phyloP scores from a whole-genome alignment of 2,888 invertebrate genomes.

The Auanema freiburgensis region DNA sequence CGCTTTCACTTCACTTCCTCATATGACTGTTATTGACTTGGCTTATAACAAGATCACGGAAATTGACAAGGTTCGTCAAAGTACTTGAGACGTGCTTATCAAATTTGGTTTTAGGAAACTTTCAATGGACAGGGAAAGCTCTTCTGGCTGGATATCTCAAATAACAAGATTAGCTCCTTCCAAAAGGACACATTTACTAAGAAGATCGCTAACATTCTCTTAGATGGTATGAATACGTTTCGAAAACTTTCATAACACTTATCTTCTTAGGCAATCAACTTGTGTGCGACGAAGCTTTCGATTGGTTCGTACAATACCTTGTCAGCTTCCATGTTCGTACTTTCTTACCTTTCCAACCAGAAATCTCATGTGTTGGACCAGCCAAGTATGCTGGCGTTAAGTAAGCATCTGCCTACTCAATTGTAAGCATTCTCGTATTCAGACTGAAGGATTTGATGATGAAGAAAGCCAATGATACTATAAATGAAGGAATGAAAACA shows the following conservation, averaged over 20 bases:
- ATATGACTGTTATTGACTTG: conserved; percentile 54
- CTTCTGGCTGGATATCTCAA: conserved; percentile 60
- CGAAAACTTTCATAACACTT: not conserved
- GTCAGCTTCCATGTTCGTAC: conserved; percentile 55
- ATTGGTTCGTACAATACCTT: conserved; percentile 53
- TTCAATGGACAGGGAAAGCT: conserved; percentile 48
- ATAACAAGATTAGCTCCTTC: conserved; percentile 51
- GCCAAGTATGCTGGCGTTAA: conserved; percentile 41
- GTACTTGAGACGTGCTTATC: not conserved
- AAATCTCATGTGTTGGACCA: conserved; percentile 58
- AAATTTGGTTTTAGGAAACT: conserved; percentile 31
- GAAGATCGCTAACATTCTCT: conserved; percentile 53
- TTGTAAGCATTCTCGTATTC: not conserved
- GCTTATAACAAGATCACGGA: conserved; percentile 76
- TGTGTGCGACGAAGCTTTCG: conserved; percentile 55
- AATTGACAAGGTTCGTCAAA: conserved; percentile 71
- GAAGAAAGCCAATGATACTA: conserved; percentile 59
- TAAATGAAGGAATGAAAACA: conserved; percentile 13
- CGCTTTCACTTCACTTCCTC: conserved; percentile 48
- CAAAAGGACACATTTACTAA: conserved; percentile 46
- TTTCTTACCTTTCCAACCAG: conserved; percentile 59
- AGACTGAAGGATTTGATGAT: conserved; percentile 62
- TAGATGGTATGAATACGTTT: conserved; percentile 46
- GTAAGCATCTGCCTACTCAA: not conserved
- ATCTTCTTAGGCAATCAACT: conserved; percentile 49